Base-by-base conservation (phyloP, 2,888 invertebrate genomes). In the Linnaemya tessellans region DNA sequence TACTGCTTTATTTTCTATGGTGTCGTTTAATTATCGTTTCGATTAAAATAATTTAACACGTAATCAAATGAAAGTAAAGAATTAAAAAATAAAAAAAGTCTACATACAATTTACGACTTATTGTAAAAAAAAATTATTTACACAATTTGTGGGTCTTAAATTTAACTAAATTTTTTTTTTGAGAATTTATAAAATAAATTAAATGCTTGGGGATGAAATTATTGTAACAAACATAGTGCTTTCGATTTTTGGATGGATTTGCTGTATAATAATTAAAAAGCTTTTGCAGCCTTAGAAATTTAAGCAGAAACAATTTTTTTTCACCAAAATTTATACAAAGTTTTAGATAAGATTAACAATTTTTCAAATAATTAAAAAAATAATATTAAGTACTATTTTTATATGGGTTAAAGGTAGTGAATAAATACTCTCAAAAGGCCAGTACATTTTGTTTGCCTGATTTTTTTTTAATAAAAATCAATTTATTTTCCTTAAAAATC, bases 41-140 rank as follows among this genome's bases (percentile, higher is more conserved):
- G 41, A 20, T 75, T 30, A 41, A 51, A 80, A 75, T 68, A 70
- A 78, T 74, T 77, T 65, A 78, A 84, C 46, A 74, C 65, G 20
- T 75, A 83, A 77, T 54, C 80, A 77, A 85, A 46, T 46, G 77
- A 80, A 54, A 30, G 5, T 3, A 62, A 74, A 54, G 9, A 71
- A 71, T 30, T 11, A 49, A 67, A 13, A 11, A 15, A 4, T 15
- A 35, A 5, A 1, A 43, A 22, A 58, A 41, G 43, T 30, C 5
- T 58, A 78, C n/a, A 54, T 46, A 84, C 88, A 87, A 90, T 89
- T 89, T 89, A 88, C 77, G 25, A 68, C 68, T 51, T 60, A 49
- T 68, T 60, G 87, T 89, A 90, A 89, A 78, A 71, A 54, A 10
- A 18, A 86, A 87, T 75, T 86, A 79, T 88, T 78, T 83, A 43